Percentiles rank a stretch among this genome's conserved stretches.
Conservation (phyloP, 2,888 invertebrate species). For the Unio delphinus region DNA sequence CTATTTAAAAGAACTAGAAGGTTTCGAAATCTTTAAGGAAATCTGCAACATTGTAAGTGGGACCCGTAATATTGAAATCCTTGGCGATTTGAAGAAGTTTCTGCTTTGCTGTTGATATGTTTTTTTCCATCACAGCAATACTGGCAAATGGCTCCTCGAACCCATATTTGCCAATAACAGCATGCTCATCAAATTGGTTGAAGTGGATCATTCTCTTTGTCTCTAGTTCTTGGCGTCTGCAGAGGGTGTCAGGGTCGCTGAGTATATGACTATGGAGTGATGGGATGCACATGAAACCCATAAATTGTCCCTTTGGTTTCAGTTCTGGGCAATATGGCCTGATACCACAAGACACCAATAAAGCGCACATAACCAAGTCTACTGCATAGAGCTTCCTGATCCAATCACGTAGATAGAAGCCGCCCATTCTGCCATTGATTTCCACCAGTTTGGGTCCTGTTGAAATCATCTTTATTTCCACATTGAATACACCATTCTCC, state of each 20-base stretch:
- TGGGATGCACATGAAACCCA: constrained; percentile 1
- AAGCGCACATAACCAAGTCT: constrained; percentile 24
- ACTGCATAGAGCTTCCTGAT: constrained; percentile 35
- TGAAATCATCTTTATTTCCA: constrained; percentile 48
- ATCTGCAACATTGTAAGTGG: too few species aligned
- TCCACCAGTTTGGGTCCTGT: constrained; percentile 51
- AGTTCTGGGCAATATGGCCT: not conserved
- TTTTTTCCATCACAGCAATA: constrained; percentile 5
- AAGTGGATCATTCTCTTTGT: not conserved
- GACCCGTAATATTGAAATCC: too few species aligned
- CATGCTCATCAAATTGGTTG: not conserved
- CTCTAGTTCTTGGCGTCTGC: not conserved
- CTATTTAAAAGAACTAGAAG: too few species aligned
- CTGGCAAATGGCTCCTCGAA: constrained; percentile 9
- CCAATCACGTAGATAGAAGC: constrained; percentile 48
- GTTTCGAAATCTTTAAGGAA: too few species aligned
- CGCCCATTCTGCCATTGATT: constrained; percentile 55
- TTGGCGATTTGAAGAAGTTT: constrained; percentile 3
- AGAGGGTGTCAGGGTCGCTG: not conserved
- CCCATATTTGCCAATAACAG: not conserved
- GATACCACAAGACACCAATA: constrained; percentile 2
- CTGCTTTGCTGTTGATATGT: constrained; percentile 2
- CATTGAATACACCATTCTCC: constrained; percentile 43
- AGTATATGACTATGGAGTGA: too few species aligned
- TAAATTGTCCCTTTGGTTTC: constrained; percentile 3